Evolutionary conservation across 2,797 vertebrate genomes (phyloP).

Genomic region (Phoeniculus purpureus): DNA sequence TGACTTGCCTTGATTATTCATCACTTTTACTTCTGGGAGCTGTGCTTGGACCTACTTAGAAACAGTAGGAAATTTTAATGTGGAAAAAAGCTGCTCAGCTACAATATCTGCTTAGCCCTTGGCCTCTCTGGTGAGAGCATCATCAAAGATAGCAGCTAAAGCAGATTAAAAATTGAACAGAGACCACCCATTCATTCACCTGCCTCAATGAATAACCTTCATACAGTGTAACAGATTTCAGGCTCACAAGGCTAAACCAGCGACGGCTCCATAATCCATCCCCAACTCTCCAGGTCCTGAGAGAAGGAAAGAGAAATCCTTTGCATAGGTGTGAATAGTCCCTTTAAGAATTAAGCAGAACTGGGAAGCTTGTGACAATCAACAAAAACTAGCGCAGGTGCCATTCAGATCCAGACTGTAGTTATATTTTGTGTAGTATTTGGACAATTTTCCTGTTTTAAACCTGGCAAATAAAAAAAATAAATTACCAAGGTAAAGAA

Average conservation of each 20-base stretch:
- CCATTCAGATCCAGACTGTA: background rate
- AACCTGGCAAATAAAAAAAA: background rate
- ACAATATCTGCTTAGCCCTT: background rate
- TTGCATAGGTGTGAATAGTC: background rate
- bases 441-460: slow-evolving; percentile 1
- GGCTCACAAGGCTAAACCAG: background rate
- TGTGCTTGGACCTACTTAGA: background rate
- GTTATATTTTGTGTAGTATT: background rate
- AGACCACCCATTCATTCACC: background rate
- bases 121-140: background rate
- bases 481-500: slow-evolving; percentile 13
- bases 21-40: slow-evolving; percentile 13
- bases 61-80: slow-evolving; percentile 10
- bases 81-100: background rate
- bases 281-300: background rate
- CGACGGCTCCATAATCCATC: background rate
- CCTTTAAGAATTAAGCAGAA: background rate
- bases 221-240: background rate
- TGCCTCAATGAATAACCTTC: background rate
- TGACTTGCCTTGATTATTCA: slow-evolving; percentile 19
- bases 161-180: slow-evolving; percentile 20
- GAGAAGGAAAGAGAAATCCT: background rate
- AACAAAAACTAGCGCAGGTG: background rate
- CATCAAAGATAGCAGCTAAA: background rate
- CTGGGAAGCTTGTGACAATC: background rate